Evolutionary conservation across 1,140 invertebrate species (phyloP), one percentile per base, ranked within the genome.

Genomic region (Cotesia glomerata): DNA sequence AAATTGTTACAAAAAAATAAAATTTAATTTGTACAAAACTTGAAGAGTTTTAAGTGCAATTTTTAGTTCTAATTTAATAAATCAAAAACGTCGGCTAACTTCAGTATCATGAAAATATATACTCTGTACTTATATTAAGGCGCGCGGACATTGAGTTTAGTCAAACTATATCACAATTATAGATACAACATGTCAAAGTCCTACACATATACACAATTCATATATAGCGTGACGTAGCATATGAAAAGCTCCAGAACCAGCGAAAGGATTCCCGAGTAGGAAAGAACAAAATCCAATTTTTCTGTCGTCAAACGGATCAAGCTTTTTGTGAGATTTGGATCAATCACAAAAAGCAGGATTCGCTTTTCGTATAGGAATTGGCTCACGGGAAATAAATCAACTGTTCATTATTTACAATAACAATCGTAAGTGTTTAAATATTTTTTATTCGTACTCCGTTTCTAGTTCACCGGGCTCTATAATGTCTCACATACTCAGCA

Each of bases 261-360:
- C 75, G 69, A 73, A 71, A 71, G 73, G 77, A 79, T 75, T 76
- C 77, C 78, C 73, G 77, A 78, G 78, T 80, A 81, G 78, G 77
- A 18, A 72, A 71, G 73, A 74, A 77, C 69, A 66, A 78, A 77
- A 78, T 84, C 79, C 79, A 84, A 45, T 80, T 85, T 85, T 86
- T 85, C 85, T 85, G 82, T 86, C 86, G 84, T 86, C 79, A 86
- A 86, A 86, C 84, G 85, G 82, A 86, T 86, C 86, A 84, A 82
- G 85, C 85, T 86, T 87, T 86, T 85, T 85, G 85, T 87, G 86
- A 87, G 80, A 86, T 75, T 87, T 82, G 85, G 84, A 86, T 86
- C 84, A 80, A 74, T 87, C 86, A 86, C 85, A 87, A 86, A 86
- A 86, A 86, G 86, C 86, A 80, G 84, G 85, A 86, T 87, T 87